phyloP scores from a whole-genome alignment of 2,113 vertebrate genomes.

The Origma solitaria region DNA sequence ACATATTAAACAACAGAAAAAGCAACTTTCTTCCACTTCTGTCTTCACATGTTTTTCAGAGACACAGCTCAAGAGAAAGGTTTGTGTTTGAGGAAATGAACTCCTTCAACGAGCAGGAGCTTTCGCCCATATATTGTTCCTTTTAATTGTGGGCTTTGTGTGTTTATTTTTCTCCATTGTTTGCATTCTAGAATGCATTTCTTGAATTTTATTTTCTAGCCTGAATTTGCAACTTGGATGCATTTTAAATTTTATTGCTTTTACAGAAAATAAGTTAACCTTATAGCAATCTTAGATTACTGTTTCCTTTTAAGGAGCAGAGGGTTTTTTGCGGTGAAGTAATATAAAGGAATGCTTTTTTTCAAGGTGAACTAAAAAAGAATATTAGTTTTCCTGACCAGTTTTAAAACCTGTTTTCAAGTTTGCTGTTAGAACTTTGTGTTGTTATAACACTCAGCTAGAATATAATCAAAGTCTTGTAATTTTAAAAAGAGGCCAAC shows the following conservation, averaged over 20 bases:
- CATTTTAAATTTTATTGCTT: background rate
- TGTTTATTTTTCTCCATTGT: background rate
- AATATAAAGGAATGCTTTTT: background rate
- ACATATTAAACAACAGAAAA: background rate
- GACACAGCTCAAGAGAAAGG: background rate
- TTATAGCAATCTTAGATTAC: background rate
- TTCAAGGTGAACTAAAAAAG: background rate
- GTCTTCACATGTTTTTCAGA: background rate
- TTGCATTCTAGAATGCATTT: background rate
- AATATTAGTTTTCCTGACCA: background rate
- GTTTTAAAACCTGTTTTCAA: background rate
- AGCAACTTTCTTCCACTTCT: background rate
- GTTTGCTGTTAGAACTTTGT: background rate
- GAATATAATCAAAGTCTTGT: background rate
- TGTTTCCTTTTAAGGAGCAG: background rate
- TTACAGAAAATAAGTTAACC: background rate
- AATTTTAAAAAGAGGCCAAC: background rate
- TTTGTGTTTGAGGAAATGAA: background rate
- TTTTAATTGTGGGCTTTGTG: background rate
- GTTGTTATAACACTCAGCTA: background rate
- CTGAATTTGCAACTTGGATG: background rate
- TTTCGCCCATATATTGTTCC: background rate
- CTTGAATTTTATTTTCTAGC: background rate
- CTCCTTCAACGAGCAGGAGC: background rate
- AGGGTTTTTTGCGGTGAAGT: background rate